Base-by-base conservation (phyloP, 2,888 invertebrate genomes). In the Ochlodes sylvanus region DNA sequence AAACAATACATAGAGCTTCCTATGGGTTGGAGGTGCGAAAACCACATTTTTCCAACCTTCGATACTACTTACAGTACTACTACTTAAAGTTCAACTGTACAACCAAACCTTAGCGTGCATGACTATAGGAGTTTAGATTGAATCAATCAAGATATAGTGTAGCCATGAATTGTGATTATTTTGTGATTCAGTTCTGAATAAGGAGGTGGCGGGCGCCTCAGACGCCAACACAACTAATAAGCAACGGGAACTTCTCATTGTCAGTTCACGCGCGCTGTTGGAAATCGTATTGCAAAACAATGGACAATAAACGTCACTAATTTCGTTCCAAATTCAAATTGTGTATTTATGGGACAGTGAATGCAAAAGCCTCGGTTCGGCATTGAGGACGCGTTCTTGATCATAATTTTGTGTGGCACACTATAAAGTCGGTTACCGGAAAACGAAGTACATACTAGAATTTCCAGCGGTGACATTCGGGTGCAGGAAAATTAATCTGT, bases 261-360 rank as follows among this genome's bases (percentile, higher is more conserved):
- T 2, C 44, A 47, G 7, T 15, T 47, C 44, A 6, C 44, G 44
- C 17, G 44, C 15, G 44, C 44, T 7, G 5, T 47, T 47, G 44
- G 44, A 47, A 47, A 47, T 47, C 44, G 44, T 17, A 47, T 15
- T 47, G 44, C 15, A 6, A 47, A 47, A 47, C 44, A 47, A 47
- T 47, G 44, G 44, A 47, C 44, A 47, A 47, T 47, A 47, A 47
- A 47, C 44, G 44, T 47, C 44, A 15, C 44, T 47, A 47, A 47
- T 47, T 47, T 47, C 44, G 44, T 15, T 17, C 44, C 44, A 15
- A 47, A 47, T 47, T 47, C 44, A 47, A 47, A 47, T 47, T 47
- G 44, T 47, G 7, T 15, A 47, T 7, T 47, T 47, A 47, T 47
- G 44, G 44, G 44, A 47, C 15, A 17, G 44, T 47, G 15, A 47